Conservation (phyloP, 1,140 invertebrate genomes). For the Neodiprion lecontei region DNA sequence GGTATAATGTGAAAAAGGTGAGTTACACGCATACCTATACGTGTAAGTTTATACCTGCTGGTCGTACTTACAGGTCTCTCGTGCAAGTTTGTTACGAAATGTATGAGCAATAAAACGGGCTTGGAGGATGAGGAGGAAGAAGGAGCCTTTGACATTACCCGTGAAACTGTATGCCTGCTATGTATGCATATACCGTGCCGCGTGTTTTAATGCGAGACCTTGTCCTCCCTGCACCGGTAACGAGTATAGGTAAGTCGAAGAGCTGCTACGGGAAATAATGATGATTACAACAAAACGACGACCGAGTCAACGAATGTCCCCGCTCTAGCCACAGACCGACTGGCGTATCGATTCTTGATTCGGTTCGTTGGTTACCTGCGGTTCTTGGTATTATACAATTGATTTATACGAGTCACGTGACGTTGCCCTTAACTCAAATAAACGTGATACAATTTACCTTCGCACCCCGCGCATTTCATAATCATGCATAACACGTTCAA, state of each 20-base stretch:
- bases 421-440: neutral
- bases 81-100: neutral
- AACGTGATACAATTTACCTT: neutral
- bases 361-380: neutral
- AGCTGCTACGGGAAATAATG: too few relatives aligned
- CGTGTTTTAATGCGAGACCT: too few relatives aligned
- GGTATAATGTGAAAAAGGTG: neutral
- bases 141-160: too few relatives aligned
- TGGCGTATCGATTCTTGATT: neutral
- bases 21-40: too few relatives aligned
- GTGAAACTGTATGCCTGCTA: too few relatives aligned
- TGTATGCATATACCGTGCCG: too few relatives aligned
- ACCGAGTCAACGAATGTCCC: too few relatives aligned
- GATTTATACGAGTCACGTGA: constrained; percentile 1
- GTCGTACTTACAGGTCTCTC: neutral
- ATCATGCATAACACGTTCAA: too few relatives aligned
- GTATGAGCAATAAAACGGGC: neutral
- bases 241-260: too few relatives aligned
- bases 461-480: neutral
- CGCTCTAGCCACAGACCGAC: too few relatives aligned
- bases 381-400: neutral
- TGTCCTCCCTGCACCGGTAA: too few relatives aligned
- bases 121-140: neutral
- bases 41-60: neutral
- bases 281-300: too few relatives aligned